Evolutionary conservation across 2,113 vertebrate species (phyloP), one percentile per base, ranked within the genome.

Genomic region (Cricetomys ansorgei): DNA sequence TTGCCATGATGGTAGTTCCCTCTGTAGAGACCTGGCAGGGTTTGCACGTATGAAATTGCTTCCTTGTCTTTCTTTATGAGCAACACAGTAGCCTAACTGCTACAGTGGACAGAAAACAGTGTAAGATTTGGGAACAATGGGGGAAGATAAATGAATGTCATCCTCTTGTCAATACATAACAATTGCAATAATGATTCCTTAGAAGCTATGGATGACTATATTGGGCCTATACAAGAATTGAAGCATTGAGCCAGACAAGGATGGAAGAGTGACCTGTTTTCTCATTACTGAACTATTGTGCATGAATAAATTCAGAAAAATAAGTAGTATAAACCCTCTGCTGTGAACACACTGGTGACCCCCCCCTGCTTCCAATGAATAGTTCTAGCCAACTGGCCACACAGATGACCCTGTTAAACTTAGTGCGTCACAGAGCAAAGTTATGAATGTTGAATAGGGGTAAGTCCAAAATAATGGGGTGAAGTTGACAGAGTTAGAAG

Each of bases 101-200:
- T n/a, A n/a, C n/a, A n/a, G n/a, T n/a, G 6, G 7, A 7, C 17
- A n/a, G 1, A 21, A 40, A 7, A 7, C 19, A 72, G 23, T 17
- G 19, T 72, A 72, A 40, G n/a, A 72, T 72, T 72, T 72, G n/a
- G 17, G 40, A 72, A 40, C 9, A 9, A 3, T 40, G 17, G 16
- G 69, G 17, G 21, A 21, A 23, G n/a, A 72, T 70, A 70, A 70
- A 19, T 40, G 69, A 40, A 40, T 40, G 69, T 40, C 69, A 70
- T 21, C 17, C 40, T 6, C 37, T 40, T 9, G 37, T 21, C 37
- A n/a, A 70, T 70, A 19, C 10, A 17, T 34, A 70, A 37, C 8
- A 9, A 70, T n/a, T 70, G 16, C 15, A 70, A 70, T 70, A 70
- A n/a, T 15, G 69, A 70, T 70, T n/a, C n/a, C 16, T n/a, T 6